phyloP scores from a whole-genome alignment of 2,113 vertebrate species.

The Smithornis capensis region DNA sequence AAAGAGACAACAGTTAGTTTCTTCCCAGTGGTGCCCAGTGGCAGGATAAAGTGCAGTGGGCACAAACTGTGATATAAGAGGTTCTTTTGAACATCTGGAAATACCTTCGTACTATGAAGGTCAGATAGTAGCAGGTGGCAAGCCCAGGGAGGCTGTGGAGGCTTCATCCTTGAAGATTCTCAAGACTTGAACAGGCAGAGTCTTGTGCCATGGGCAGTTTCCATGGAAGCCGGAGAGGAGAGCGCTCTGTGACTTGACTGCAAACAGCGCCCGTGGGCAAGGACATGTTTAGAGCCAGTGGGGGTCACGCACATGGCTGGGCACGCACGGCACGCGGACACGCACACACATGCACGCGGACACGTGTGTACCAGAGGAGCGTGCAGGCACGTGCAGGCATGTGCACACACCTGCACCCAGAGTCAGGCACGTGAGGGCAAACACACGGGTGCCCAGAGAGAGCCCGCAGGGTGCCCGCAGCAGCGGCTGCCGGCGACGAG shows the following conservation, averaged over 20 bases:
- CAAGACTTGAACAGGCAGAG: rapidly evolving
- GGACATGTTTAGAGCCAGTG: rapidly evolving
- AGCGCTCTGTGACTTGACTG: neutral
- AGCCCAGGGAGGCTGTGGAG: neutral
- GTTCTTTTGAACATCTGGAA: neutral
- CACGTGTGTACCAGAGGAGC: neutral
- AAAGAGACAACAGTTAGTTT: neutral
- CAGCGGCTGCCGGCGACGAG: rapidly evolving
- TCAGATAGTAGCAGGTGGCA: neutral
- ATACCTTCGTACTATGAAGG: neutral
- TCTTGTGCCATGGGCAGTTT: neutral
- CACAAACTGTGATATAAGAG: neutral
- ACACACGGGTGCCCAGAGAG: neutral
- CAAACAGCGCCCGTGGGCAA: neutral
- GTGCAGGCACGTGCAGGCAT: neutral
- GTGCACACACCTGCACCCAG: too few relatives aligned
- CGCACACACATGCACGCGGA: too few relatives aligned
- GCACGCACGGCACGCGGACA: rapidly evolving
- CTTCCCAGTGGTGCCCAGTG: neutral
- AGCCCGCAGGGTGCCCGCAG: too few relatives aligned
- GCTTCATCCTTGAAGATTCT: neutral
- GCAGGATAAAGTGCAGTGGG: neutral
- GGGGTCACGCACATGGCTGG: rapidly evolving
- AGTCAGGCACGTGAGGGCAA: too few relatives aligned
- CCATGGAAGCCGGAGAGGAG: neutral